Evolutionary conservation across 2,113 vertebrate genomes (phyloP).

Genomic region (Entelurus aequoreus): DNA sequence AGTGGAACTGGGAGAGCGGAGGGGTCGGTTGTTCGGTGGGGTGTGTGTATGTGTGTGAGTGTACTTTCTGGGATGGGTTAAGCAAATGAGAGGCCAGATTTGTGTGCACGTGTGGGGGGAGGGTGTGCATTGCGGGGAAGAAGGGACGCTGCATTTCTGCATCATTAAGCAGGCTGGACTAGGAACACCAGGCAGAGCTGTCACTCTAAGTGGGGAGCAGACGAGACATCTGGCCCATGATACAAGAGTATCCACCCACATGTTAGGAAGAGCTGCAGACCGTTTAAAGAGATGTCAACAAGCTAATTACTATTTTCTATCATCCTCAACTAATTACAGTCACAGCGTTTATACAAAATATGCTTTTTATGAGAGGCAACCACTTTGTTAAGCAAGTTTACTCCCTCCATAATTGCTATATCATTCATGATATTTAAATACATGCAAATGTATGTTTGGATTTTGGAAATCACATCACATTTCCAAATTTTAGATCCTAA

Average conservation of each 20-base stretch:
- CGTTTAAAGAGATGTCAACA: constrained; percentile 20
- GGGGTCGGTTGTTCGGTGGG: background rate
- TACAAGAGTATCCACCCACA: constrained; percentile 42
- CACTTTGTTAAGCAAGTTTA: background rate
- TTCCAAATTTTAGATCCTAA: too few species aligned
- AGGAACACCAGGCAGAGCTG: constrained; percentile 51
- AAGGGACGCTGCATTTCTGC: constrained; percentile 56
- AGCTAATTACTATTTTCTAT: background rate
- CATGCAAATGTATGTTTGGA: too few species aligned
- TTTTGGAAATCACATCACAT: too few species aligned
- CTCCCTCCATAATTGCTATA: too few species aligned
- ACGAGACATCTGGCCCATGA: constrained; percentile 62
- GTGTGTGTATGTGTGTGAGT: constrained; percentile 12
- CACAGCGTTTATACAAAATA: background rate
- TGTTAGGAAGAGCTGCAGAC: constrained; percentile 24
- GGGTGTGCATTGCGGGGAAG: constrained; percentile 18
- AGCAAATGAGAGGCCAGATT: constrained; percentile 30
- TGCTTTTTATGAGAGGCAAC: background rate
- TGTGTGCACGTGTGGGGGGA: constrained; percentile 15
- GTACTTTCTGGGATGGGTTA: constrained; percentile 23
- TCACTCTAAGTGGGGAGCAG: constrained; percentile 38
- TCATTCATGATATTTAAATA: too few species aligned
- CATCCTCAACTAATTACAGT: constrained; percentile 5
- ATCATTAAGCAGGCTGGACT: constrained; percentile 66
- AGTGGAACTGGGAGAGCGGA: constrained; percentile 25